These are phyloP conservation scores for Triplophysa dalaica DNA, from an alignment of 2,113 vertebrate species.

Conservation along the genomic window DNA sequence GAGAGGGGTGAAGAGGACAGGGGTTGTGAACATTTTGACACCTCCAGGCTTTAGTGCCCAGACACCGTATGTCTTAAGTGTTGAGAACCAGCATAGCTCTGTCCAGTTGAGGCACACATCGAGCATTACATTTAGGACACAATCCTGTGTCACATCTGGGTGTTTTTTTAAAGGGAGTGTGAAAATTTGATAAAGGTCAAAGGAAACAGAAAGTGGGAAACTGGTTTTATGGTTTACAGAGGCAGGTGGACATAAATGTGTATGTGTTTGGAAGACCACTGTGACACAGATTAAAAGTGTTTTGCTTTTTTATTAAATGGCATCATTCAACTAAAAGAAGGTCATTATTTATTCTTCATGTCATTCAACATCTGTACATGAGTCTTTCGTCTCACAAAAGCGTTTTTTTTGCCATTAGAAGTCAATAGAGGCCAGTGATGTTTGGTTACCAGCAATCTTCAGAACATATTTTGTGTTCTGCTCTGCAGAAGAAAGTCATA, in stretches of 20 bases:
- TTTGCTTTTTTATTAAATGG: too few species aligned
- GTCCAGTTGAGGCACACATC: neutral
- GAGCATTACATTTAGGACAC: neutral
- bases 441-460: neutral
- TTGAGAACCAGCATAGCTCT: neutral
- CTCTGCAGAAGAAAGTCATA: too few species aligned
- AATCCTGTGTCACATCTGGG: neutral
- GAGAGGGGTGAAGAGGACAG: neutral
- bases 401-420: too few species aligned
- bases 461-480: neutral
- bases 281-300: too few species aligned
- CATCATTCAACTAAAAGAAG: too few species aligned
- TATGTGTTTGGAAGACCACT: too few species aligned
- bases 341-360: too few species aligned
- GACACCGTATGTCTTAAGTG: neutral
- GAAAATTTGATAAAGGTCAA: neutral
- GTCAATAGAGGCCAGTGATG: too few species aligned
- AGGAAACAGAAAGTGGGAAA: neutral
- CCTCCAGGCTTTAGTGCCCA: neutral
- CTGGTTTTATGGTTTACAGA: neutral
- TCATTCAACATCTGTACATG: too few species aligned
- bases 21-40: slow-evolving; percentile 16
- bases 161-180: neutral
- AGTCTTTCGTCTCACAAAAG: too few species aligned
- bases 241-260: neutral